These are phyloP conservation scores for Eulemur rufifrons DNA, from an alignment of 2,113 vertebrate genomes.

Conservation along the genomic window DNA sequence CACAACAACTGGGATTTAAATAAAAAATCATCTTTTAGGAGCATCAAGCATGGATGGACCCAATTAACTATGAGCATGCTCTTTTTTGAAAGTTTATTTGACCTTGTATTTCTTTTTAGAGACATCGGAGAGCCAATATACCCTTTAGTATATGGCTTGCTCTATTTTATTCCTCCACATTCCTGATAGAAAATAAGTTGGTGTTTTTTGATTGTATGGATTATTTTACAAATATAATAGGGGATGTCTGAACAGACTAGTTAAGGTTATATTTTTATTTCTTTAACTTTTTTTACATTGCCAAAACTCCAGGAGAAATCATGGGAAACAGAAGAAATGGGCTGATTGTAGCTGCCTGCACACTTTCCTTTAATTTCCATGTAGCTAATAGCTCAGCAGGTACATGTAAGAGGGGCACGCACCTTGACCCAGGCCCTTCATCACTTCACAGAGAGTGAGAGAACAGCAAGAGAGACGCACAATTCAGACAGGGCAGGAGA, in stretches of 20 bases:
- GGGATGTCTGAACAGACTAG: not conserved
- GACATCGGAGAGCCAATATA: not conserved
- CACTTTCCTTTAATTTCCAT: not conserved
- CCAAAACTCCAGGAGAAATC: not conserved
- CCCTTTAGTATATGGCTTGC: not conserved
- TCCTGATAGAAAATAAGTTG: not conserved
- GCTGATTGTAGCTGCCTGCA: not conserved
- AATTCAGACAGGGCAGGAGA: not conserved
- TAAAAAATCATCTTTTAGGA: not conserved
- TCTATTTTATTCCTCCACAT: not conserved
- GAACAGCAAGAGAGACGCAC: not conserved
- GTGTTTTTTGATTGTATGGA: not conserved
- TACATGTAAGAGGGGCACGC: rapidly evolving
- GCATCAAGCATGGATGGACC: not conserved
- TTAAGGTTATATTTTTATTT: not conserved
- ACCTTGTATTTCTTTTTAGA: not conserved
- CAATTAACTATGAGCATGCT: not conserved
- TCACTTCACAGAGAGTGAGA: not conserved
- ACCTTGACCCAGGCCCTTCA: not conserved
- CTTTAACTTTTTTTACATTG: not conserved
- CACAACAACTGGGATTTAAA: not conserved
- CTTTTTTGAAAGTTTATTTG: not conserved
- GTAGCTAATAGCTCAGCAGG: not conserved
- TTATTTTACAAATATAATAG: not conserved
- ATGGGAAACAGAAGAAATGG: not conserved